A percentile compares a stretch with the other conserved stretches of the same genome.
phyloP scores from a whole-genome alignment of 2,113 vertebrate genomes.

The Sorex araneus region DNA sequence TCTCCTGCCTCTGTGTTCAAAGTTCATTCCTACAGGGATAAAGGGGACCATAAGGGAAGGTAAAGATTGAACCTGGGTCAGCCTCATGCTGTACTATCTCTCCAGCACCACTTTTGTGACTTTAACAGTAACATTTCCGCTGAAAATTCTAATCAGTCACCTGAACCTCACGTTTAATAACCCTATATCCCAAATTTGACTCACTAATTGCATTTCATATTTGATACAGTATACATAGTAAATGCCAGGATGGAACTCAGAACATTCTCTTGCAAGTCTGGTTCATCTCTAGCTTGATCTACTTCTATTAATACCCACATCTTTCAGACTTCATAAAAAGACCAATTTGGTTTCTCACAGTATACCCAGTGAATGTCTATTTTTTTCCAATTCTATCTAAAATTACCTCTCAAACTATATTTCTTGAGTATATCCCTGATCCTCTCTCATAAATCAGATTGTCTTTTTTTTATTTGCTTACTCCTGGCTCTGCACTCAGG shows the following conservation, averaged over 20 bases:
- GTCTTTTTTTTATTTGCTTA: not conserved
- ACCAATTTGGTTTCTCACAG: not conserved
- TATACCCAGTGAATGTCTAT: not conserved
- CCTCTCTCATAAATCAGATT: not conserved
- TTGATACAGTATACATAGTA: not conserved
- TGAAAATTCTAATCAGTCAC: not conserved
- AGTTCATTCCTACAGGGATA: too few species aligned
- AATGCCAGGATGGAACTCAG: not conserved
- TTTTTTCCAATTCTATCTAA: conserved; percentile 10
- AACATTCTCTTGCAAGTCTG: not conserved
- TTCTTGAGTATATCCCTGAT: not conserved
- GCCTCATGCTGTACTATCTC: too few species aligned
- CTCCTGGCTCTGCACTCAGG: too few species aligned
- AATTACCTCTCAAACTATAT: not conserved
- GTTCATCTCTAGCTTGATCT: not conserved
- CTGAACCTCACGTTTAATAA: not conserved
- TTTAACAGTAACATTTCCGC: not conserved
- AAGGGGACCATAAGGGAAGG: too few species aligned
- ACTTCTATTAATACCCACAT: not conserved
- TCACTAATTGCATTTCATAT: not conserved
- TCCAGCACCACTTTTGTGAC: not conserved
- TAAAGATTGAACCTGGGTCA: too few species aligned
- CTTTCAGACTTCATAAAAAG: not conserved
- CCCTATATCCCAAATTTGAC: not conserved
- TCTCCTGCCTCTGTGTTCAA: too few species aligned